Evolutionary conservation across 1,140 invertebrate species (phyloP).

Genomic region (Zaprionus ornatus): DNA sequence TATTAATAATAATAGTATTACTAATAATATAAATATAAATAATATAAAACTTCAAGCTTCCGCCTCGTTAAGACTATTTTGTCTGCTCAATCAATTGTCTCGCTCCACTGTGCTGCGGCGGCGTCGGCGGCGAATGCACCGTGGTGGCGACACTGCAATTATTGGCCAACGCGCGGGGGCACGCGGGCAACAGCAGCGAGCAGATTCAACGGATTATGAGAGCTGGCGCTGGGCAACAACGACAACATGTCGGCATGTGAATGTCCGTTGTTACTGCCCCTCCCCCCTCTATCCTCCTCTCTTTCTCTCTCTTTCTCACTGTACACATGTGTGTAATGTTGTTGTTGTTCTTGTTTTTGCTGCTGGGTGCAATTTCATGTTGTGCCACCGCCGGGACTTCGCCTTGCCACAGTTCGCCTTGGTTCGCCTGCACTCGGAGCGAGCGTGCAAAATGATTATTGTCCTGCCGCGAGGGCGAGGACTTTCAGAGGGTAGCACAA

Average conservation of each 20-base stretch:
- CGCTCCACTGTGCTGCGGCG: constrained; percentile 39
- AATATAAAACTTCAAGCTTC: too few relatives aligned
- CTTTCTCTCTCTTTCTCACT: background rate
- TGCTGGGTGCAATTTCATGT: constrained; percentile 69
- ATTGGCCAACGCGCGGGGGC: constrained; percentile 54
- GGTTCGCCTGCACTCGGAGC: background rate
- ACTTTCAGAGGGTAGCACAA: background rate
- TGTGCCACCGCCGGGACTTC: constrained; percentile 56
- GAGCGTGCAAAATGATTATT: constrained; percentile 70
- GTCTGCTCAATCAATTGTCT: background rate
- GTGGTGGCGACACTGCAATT: constrained; percentile 62
- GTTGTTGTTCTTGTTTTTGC: constrained; percentile 31
- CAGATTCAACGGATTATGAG: constrained; percentile 69
- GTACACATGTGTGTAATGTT: constrained; percentile 33
- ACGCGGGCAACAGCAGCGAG: constrained; percentile 16
- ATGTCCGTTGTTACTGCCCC: constrained; percentile 31
- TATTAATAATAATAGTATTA: too few relatives aligned
- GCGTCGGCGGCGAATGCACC: background rate
- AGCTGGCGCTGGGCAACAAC: constrained; percentile 61
- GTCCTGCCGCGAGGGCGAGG: constrained; percentile 43
- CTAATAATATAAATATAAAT: too few relatives aligned
- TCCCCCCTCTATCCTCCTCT: background rate
- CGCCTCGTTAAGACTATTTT: background rate
- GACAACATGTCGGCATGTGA: constrained; percentile 42
- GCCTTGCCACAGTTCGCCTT: background rate